Evolutionary conservation across 1,140 invertebrate species (phyloP).

Genomic region (Aphis craccivora): DNA sequence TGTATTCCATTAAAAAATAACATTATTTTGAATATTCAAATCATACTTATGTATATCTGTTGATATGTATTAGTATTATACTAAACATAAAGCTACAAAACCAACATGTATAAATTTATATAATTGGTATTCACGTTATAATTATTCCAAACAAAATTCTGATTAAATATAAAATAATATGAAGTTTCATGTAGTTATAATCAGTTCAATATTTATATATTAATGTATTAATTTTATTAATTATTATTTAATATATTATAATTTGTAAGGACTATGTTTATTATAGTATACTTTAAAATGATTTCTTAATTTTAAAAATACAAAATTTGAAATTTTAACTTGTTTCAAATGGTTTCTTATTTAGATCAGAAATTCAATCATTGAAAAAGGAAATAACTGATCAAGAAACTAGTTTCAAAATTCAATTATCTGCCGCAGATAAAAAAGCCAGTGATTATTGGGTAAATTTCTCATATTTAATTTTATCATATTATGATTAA

Average conservation of each 20-base stretch:
- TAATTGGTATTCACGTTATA: too few relatives aligned
- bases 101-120: too few relatives aligned
- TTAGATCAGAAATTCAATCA: conserved; percentile 75
- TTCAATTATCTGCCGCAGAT: conserved; percentile 76
- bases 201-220: too few relatives aligned
- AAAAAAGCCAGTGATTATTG: conserved; percentile 66
- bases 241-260: too few relatives aligned
- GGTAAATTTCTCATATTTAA: conserved; percentile 28
- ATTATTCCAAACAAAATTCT: too few relatives aligned
- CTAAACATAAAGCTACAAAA: not conserved
- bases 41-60: not conserved
- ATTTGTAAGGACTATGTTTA: too few relatives aligned
- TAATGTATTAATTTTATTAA: too few relatives aligned
- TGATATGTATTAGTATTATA: not conserved
- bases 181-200: too few relatives aligned
- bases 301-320: too few relatives aligned
- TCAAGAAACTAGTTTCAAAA: conserved; percentile 79
- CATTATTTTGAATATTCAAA: not conserved
- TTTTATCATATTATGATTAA: not conserved
- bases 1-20: not conserved
- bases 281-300: too few relatives aligned
- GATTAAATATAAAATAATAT: too few relatives aligned
- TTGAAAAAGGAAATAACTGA: conserved; percentile 80
- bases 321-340: not conserved
- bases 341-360: conserved; percentile 59